Evolutionary conservation across 2,888 invertebrate genomes (phyloP).

Genomic region (Dryocosmus kuriphilus): DNA sequence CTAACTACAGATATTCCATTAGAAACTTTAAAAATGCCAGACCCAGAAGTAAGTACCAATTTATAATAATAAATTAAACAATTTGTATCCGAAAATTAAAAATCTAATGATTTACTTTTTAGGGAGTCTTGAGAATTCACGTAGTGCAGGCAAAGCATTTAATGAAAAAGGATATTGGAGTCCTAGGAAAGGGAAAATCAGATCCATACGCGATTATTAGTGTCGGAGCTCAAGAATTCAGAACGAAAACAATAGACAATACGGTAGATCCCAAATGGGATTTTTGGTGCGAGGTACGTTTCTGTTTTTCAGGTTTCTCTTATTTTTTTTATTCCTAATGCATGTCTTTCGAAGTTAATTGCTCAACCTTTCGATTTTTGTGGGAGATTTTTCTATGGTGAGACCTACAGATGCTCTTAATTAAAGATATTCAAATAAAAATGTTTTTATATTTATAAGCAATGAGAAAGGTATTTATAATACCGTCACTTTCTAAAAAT

Average conservation of each 20-base stretch:
- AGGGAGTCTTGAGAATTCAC: slow-evolving; percentile 97
- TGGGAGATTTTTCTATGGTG: slow-evolving; percentile 49
- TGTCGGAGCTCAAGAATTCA: slow-evolving; percentile 96
- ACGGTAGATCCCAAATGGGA: slow-evolving; percentile 98
- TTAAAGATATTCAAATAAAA: slow-evolving; percentile 21
- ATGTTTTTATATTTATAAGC: slow-evolving; percentile 42
- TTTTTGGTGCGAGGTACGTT: slow-evolving; percentile 95
- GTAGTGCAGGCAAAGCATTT: slow-evolving; percentile 96
- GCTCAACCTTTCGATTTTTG: slow-evolving; percentile 9
- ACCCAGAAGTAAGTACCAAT: slow-evolving; percentile 88
- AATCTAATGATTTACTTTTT: slow-evolving; percentile 54
- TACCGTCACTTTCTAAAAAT: not conserved
- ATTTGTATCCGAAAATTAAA: not conserved
- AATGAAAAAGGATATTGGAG: slow-evolving; percentile 96
- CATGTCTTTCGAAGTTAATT: slow-evolving; percentile 46
- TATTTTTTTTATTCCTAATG: slow-evolving; percentile 47
- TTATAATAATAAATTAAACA: not conserved
- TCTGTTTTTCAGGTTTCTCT: slow-evolving; percentile 42
- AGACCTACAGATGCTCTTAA: not conserved
- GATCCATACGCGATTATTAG: slow-evolving; percentile 96
- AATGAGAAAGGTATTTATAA: not conserved
- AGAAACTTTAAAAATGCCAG: slow-evolving; percentile 90
- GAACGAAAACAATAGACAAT: slow-evolving; percentile 96
- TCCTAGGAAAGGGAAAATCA: slow-evolving; percentile 96
- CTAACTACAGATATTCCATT: slow-evolving; percentile 92